These are phyloP conservation scores for Drosophila nigritarsus DNA, from an alignment of 2,888 invertebrate genomes.

Conservation along the genomic window DNA sequence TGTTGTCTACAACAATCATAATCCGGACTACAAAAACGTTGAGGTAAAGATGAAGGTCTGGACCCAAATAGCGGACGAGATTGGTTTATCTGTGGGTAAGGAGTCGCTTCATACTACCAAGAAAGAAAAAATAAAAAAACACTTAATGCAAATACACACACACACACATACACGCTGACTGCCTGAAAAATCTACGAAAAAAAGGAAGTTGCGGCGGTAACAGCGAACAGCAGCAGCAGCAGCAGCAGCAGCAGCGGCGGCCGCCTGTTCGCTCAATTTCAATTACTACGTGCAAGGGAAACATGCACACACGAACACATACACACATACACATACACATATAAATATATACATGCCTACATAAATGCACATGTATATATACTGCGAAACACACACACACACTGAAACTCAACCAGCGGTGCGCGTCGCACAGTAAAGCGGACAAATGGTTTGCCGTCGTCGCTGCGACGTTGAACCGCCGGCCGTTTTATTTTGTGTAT, in stretches of 20 bases:
- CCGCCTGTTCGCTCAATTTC: slow-evolving; percentile 65
- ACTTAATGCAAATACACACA: slow-evolving; percentile 21
- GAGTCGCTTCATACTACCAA: slow-evolving; percentile 20
- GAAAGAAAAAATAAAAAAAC: slow-evolving; percentile 15
- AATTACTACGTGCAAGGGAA: slow-evolving; percentile 62
- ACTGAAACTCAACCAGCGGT: slow-evolving; percentile 43
- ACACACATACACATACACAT: slow-evolving; percentile 15
- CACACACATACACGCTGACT: slow-evolving; percentile 1
- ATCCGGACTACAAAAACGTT: slow-evolving; percentile 84
- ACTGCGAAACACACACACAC: slow-evolving; percentile 37
- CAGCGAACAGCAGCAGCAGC: slow-evolving; percentile 38
- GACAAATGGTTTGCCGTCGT: slow-evolving; percentile 66
- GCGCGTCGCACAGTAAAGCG: slow-evolving; percentile 64
- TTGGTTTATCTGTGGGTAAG: slow-evolving; percentile 84
- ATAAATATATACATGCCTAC: slow-evolving; percentile 12
- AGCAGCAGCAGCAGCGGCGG: slow-evolving; percentile 41
- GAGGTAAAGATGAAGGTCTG: slow-evolving; percentile 84
- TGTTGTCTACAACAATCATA: slow-evolving; percentile 84
- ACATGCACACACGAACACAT: slow-evolving; percentile 44
- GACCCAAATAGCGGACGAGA: slow-evolving; percentile 83
- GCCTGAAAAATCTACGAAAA: slow-evolving; percentile 31
- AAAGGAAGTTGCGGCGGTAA: slow-evolving; percentile 60
- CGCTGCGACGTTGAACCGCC: slow-evolving; percentile 64
- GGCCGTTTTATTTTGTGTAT: slow-evolving; percentile 57
- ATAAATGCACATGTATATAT: slow-evolving; percentile 19